Conservation (phyloP, 2,797 vertebrate species). For the Melanotaenia pygmaea region DNA sequence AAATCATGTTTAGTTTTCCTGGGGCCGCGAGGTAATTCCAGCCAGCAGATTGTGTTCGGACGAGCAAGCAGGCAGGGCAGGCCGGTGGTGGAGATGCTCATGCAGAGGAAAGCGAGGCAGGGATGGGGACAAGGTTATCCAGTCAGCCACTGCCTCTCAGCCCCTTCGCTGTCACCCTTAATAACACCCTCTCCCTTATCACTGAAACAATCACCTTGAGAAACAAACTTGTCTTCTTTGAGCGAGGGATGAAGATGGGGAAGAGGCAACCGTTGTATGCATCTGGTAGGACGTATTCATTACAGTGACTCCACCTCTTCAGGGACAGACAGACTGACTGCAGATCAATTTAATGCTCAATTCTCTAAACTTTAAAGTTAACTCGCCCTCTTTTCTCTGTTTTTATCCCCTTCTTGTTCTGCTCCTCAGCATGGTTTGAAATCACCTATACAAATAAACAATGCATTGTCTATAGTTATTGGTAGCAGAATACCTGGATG, state of each 20-base stretch:
- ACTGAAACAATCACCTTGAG: constrained; percentile 85
- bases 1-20: constrained; percentile 87
- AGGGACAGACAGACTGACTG: constrained; percentile 63
- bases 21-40: constrained; percentile 83
- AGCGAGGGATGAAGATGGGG: constrained; percentile 62
- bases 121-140: constrained; percentile 83
- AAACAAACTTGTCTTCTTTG: constrained; percentile 83
- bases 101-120: constrained; percentile 77
- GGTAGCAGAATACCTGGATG: neutral
- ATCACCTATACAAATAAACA: constrained; percentile 18
- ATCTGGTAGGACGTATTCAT: constrained; percentile 68
- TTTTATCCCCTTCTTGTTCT: constrained; percentile 3
- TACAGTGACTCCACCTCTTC: constrained; percentile 62
- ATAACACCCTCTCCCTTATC: constrained; percentile 85
- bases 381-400: constrained; percentile 22
- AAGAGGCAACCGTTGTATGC: constrained; percentile 60
- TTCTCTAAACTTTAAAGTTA: constrained; percentile 60
- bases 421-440: constrained; percentile 33
- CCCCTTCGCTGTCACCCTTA: constrained; percentile 84
- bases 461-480: constrained; percentile 15
- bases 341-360: constrained; percentile 68
- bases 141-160: constrained; percentile 78
- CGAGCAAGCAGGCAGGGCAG: constrained; percentile 72
- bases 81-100: constrained; percentile 73
- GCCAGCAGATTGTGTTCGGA: constrained; percentile 83